Conservation (phyloP, 1,140 invertebrate species). For the Oncopeltus fasciatus region DNA sequence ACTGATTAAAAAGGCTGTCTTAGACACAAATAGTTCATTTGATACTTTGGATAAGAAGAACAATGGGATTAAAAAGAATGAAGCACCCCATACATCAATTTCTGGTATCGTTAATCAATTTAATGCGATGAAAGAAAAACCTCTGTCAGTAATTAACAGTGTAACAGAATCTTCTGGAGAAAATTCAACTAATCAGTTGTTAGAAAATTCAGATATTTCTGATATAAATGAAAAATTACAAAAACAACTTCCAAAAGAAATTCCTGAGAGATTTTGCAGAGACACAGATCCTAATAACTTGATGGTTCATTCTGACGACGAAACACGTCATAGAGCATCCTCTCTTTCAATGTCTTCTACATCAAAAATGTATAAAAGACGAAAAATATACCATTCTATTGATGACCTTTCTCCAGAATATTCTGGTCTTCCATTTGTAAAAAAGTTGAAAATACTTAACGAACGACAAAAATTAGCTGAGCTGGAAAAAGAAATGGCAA, state of each 20-base stretch:
- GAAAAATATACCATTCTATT: slow-evolving; percentile 48
- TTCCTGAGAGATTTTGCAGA: not conserved
- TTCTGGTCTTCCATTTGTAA: slow-evolving; percentile 70
- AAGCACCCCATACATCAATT: not conserved
- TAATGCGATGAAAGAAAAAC: not conserved
- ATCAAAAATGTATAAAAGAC: not conserved
- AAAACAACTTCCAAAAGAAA: not conserved
- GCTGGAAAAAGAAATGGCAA: slow-evolving; percentile 37
- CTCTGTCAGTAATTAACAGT: not conserved
- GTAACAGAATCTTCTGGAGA: not conserved
- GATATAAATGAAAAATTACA: not conserved
- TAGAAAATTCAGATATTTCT: no score
- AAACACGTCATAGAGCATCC: not conserved
- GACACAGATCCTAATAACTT: not conserved
- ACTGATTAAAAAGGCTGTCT: slow-evolving; percentile 12
- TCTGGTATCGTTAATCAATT: not conserved
- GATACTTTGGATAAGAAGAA: not conserved
- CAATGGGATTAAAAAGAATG: not conserved
- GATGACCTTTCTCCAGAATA: slow-evolving; percentile 79
- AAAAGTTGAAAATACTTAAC: slow-evolving; percentile 74
- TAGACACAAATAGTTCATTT: not conserved
- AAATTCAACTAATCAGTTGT: no score
- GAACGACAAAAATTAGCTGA: slow-evolving; percentile 73
- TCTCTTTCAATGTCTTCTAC: not conserved
- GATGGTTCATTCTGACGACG: not conserved